phyloP scores from a whole-genome alignment of 2,113 vertebrate species.

The Pipra filicauda region DNA sequence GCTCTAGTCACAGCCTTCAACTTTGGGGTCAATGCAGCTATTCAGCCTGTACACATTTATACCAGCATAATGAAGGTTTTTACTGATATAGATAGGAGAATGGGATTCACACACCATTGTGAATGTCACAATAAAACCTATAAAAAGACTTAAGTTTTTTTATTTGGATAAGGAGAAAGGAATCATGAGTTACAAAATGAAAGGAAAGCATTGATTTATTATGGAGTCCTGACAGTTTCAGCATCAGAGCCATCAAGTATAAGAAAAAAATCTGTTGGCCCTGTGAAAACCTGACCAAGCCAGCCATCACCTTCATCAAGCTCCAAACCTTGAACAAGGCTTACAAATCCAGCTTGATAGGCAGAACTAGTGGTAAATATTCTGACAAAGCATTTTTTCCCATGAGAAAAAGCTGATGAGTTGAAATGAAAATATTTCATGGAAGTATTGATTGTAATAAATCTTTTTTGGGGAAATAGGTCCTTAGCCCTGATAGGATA shows the following conservation, averaged over 20 bases:
- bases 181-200: neutral
- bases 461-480: neutral
- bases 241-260: neutral
- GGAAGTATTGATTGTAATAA: neutral
- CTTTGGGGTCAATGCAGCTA: neutral
- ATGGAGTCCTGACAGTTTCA: fast-evolving
- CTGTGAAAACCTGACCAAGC: neutral
- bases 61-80: neutral
- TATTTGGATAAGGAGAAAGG: neutral
- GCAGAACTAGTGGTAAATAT: neutral
- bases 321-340: neutral
- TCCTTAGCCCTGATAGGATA: neutral
- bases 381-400: neutral
- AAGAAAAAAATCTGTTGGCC: neutral
- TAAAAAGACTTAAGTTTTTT: neutral
- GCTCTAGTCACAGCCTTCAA: neutral
- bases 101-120: neutral
- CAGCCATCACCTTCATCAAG: neutral
- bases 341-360: neutral
- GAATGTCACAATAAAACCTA: neutral
- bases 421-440: neutral
- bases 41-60: neutral
- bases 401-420: neutral
- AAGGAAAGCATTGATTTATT: neutral
- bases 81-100: neutral